A percentile compares a stretch with the other conserved stretches of the same genome.
phyloP scores from a whole-genome alignment of 2,888 invertebrate genomes.

The Drosophila picticornis region DNA sequence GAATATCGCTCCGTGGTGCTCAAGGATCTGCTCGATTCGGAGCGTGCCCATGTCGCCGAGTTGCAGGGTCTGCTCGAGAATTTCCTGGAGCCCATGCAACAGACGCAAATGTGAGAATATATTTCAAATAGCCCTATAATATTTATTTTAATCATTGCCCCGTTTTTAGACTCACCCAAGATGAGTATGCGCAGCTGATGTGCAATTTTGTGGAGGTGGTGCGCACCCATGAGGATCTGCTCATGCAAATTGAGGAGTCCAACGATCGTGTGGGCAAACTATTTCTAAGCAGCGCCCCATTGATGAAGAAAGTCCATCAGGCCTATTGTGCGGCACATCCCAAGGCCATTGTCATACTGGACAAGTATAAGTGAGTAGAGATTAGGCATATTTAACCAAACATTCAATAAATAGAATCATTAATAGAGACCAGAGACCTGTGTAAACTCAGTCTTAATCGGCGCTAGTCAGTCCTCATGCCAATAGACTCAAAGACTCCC shows the following conservation, averaged over 20 bases:
- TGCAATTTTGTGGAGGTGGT: conserved; percentile 96
- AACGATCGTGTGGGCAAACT: conserved; percentile 95
- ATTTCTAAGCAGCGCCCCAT: conserved; percentile 93
- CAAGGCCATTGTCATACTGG: conserved; percentile 95
- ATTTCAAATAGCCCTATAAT: fast-evolving
- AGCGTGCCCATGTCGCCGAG: conserved; percentile 95
- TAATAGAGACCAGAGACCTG: neutral
- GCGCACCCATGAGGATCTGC: conserved; percentile 92
- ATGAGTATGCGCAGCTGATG: conserved; percentile 94
- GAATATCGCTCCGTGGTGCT: conserved; percentile 94
- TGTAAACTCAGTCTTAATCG: neutral
- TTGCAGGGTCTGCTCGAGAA: conserved; percentile 93
- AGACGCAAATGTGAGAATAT: conserved; percentile 89
- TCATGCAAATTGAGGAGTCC: conserved; percentile 92
- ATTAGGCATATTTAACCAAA: neutral
- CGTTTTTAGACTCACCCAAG: conserved; percentile 89
- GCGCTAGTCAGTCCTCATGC: neutral
- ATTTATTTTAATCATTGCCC: neutral
- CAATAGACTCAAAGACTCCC: neutral
- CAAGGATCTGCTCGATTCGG: conserved; percentile 96
- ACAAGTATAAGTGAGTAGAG: conserved; percentile 93
- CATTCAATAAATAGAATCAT: neutral
- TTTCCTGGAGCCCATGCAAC: conserved; percentile 94
- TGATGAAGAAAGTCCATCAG: conserved; percentile 93
- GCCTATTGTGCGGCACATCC: conserved; percentile 97